A percentile compares a stretch with the other conserved stretches of the same genome.
Evolutionary conservation across 2,113 vertebrate genomes (phyloP).

Genomic region (Tinamus guttatus): DNA sequence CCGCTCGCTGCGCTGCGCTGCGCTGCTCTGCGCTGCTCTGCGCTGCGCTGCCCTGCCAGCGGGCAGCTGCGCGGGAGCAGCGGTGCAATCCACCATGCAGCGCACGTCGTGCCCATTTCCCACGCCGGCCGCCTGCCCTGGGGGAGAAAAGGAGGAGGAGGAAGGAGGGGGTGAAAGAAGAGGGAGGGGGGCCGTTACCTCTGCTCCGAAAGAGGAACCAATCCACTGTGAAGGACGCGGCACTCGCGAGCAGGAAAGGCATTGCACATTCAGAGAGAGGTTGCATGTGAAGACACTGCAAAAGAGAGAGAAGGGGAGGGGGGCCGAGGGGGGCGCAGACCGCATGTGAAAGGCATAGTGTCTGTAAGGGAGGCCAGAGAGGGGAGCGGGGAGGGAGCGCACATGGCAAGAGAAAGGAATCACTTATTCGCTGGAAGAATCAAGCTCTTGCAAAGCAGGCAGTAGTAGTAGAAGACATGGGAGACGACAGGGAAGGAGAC

Average conservation of each 20-base stretch:
- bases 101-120: constrained; percentile 81
- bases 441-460: background rate
- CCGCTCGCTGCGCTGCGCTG: no score
- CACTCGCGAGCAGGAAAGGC: constrained; percentile 30
- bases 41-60: constrained; percentile 5
- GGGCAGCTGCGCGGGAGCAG: background rate
- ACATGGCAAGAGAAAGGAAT: constrained; percentile 42
- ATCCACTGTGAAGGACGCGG: constrained; percentile 80
- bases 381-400: background rate
- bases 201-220: constrained; percentile 68
- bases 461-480: background rate
- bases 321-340: background rate
- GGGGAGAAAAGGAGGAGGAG: constrained; percentile 19
- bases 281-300: constrained; percentile 39
- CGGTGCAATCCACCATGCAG: constrained; percentile 70
- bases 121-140: constrained; percentile 75
- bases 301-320: background rate
- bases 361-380: constrained; percentile 10
- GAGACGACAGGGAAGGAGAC: background rate
- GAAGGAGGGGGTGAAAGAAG: background rate
- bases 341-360: constrained; percentile 45
- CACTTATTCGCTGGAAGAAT: constrained; percentile 32
- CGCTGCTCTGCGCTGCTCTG: background rate
- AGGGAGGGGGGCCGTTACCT: constrained; percentile 54
- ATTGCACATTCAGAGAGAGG: constrained; percentile 19